These are phyloP conservation scores for Troides oblongomaculatus DNA, from an alignment of 2,888 invertebrate species.

Conservation along the genomic window DNA sequence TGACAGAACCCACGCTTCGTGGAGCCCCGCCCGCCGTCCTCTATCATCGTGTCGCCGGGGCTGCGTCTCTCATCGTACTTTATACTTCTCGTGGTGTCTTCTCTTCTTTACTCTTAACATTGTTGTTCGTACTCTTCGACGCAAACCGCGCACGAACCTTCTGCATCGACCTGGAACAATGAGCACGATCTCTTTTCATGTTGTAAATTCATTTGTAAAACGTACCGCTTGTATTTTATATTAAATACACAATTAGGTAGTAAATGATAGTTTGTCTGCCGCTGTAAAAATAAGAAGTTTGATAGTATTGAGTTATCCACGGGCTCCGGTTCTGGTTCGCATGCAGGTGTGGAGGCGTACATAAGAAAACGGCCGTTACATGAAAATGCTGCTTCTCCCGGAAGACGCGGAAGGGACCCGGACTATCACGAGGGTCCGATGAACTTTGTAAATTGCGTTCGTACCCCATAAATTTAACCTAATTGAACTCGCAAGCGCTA, in stretches of 20 bases:
- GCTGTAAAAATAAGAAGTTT: background rate
- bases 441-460: constrained; percentile 27
- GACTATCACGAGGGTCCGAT: constrained; percentile 18
- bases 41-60: constrained; percentile 44
- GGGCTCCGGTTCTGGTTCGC: background rate
- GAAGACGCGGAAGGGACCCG: background rate
- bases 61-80: constrained; percentile 52
- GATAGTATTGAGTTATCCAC: background rate
- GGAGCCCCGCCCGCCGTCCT: constrained; percentile 43
- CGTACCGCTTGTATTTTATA: background rate
- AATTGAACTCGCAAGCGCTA: constrained; percentile 14
- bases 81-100: constrained; percentile 58
- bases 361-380: constrained; percentile 4
- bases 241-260: background rate
- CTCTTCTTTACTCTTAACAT: constrained; percentile 52
- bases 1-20: constrained; percentile 41
- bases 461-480: constrained; percentile 21
- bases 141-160: constrained; percentile 11
- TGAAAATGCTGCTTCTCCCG: constrained; percentile 14
- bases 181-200: constrained; percentile 3
- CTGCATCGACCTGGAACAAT: constrained; percentile 37
- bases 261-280: background rate
- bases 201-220: background rate
- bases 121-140: constrained; percentile 34
- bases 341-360: background rate